A percentile compares a stretch with the other conserved stretches of the same genome.
Conservation (phyloP, 2,113 vertebrate species). For the Tapirus terrestris region DNA sequence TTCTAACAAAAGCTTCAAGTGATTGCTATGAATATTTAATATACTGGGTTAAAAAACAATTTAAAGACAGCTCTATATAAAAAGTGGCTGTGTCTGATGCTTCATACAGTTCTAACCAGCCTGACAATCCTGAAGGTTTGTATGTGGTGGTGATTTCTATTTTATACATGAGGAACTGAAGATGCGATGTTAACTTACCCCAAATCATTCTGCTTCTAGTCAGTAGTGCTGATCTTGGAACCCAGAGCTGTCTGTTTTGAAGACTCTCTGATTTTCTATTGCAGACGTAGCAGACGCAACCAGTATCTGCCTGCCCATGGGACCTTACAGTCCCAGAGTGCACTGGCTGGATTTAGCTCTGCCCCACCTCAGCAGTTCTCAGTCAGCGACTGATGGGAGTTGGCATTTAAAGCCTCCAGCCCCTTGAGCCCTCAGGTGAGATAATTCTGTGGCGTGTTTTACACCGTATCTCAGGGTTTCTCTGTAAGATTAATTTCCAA, state of each 20-base stretch:
- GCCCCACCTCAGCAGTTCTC: background rate
- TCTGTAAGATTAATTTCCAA: background rate
- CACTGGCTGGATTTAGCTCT: background rate
- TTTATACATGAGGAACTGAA: background rate
- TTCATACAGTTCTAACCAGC: background rate
- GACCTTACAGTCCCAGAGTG: background rate
- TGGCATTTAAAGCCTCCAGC: no score
- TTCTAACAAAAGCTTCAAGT: background rate
- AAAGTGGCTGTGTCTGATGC: background rate
- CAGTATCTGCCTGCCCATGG: background rate
- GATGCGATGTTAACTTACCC: background rate
- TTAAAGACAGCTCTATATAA: background rate
- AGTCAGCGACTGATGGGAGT: background rate
- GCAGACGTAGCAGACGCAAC: background rate
- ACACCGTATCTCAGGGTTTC: background rate
- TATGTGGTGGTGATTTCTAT: background rate
- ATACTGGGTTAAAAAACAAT: conserved; percentile 16
- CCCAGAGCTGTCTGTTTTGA: background rate
- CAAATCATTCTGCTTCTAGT: background rate
- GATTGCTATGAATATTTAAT: background rate
- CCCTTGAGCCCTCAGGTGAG: background rate
- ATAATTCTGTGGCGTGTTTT: background rate
- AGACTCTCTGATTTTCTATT: background rate
- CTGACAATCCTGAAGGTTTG: background rate
- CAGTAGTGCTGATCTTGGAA: background rate